Percentiles rank a stretch among this genome's conserved stretches.
phyloP scores from a whole-genome alignment of 2,888 invertebrate genomes.

The Apeira syringaria region DNA sequence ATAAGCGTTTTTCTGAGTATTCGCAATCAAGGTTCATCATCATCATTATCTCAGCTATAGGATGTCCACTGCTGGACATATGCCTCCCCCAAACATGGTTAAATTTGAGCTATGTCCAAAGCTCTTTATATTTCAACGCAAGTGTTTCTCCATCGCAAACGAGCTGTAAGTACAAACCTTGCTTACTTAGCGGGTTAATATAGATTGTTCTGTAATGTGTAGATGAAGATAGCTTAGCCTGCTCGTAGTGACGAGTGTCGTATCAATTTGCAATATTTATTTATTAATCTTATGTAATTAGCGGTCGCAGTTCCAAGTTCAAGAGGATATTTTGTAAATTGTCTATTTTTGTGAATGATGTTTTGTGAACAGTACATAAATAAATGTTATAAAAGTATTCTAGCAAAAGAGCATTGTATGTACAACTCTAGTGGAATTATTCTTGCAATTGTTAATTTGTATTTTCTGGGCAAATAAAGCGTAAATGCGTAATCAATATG shows the following conservation, averaged over 20 bases:
- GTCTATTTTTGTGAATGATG: slow-evolving; percentile 76
- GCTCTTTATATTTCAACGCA: too few species aligned
- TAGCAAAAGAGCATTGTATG: slow-evolving; percentile 48
- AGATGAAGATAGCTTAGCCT: slow-evolving; percentile 8
- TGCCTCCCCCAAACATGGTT: too few species aligned
- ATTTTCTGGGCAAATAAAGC: slow-evolving; percentile 82
- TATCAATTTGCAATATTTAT: slow-evolving; percentile 38
- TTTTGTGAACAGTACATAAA: slow-evolving; percentile 49
- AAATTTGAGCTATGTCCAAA: too few species aligned
- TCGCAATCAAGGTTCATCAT: too few species aligned
- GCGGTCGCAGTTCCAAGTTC: slow-evolving; percentile 72
- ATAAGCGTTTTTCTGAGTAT: too few species aligned
- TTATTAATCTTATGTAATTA: slow-evolving; percentile 37
- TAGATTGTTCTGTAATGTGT: slow-evolving; percentile 10
- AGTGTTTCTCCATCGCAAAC: too few species aligned
- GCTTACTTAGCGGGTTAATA: slow-evolving; percentile 11
- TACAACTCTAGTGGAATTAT: slow-evolving; percentile 63
- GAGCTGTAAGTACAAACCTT: slow-evolving; percentile 13
- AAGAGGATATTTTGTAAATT: slow-evolving; percentile 62
- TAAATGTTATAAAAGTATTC: slow-evolving; percentile 17
- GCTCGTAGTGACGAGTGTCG: slow-evolving; percentile 31
- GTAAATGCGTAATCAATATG: slow-evolving; percentile 65
- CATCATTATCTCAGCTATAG: too few species aligned
- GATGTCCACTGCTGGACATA: too few species aligned
- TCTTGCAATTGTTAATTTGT: slow-evolving; percentile 79